These are phyloP conservation scores for Onychomys leucogaster DNA, from an alignment of 2,797 vertebrate genomes.

Conservation along the genomic window DNA sequence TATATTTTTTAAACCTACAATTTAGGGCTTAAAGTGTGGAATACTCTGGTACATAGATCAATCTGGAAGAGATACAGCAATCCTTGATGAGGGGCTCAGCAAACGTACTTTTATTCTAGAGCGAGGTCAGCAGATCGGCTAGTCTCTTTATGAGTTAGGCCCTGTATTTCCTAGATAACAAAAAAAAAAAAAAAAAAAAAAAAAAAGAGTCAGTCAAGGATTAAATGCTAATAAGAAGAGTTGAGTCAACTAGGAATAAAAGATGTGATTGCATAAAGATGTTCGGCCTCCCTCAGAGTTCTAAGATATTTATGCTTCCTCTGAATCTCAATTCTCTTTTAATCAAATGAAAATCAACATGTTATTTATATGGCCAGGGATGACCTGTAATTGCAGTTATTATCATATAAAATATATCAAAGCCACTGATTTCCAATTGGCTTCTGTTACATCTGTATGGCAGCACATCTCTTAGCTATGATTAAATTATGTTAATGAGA, in stretches of 20 bases:
- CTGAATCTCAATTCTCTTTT: constrained; percentile 51
- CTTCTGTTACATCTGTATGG: background rate
- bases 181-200: constrained; percentile 4
- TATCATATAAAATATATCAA: constrained; percentile 58
- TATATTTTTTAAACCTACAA: constrained; percentile 60
- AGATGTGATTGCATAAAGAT: constrained; percentile 3
- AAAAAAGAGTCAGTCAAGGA: constrained; percentile 1
- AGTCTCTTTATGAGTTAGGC: constrained; percentile 39
- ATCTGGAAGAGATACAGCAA: constrained; percentile 20
- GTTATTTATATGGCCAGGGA: constrained; percentile 56
- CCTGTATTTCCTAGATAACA: constrained; percentile 53
- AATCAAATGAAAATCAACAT: constrained; percentile 57
- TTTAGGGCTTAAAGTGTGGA: constrained; percentile 66
- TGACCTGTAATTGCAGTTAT: constrained; percentile 64
- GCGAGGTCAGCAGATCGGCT: constrained; percentile 32
- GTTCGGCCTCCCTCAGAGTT: constrained; percentile 11
- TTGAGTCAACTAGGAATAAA: constrained; percentile 45
- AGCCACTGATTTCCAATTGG: constrained; percentile 47
- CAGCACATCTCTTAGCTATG: background rate
- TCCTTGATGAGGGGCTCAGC: constrained; percentile 54
- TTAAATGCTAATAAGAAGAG: constrained; percentile 58
- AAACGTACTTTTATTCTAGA: constrained; percentile 52
- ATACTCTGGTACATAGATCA: constrained; percentile 46
- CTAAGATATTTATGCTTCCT: constrained; percentile 45
- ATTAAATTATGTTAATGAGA: constrained; percentile 57